Evolutionary conservation across 2,888 invertebrate species (phyloP), one percentile per base, ranked within the genome.

Genomic region (Biston betularia): DNA sequence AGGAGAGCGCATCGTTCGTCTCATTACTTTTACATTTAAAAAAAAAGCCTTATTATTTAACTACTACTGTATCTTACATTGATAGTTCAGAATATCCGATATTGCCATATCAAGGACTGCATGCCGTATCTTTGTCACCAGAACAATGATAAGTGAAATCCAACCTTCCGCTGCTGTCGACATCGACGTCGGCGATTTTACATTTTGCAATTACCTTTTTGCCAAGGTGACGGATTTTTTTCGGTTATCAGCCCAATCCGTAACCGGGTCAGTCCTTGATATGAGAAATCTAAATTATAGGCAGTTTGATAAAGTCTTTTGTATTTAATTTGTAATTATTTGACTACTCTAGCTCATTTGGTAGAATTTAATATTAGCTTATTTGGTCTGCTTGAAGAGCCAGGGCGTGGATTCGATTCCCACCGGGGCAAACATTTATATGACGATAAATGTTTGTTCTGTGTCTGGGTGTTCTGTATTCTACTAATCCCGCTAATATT

Each of bases 201-300:
- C 83, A 81, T 83, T 89, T 85, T 85, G 89, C 89, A 90, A 89
- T 78, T 75, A 79, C 83, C 83, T 83, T 45, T 58, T 58, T 42
- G 40, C 77, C 89, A 88, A 89, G 89, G 89, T 85, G 81, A 89
- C 79, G 75, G 79, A 58, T 58, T 84, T 83, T 81, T 84, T 80
- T 81, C 65, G 63, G 53, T 68, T 63, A 65, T 71, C 81, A 79
- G 81, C 74, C 81, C 48, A 10, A 1, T 35, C 73, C 80, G 79
- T 79, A 86, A 80, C 85, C 77, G 79, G 81, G 84, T 78, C 86
- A 83, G 78, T 82, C 84, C 86, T 85, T 84, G 78, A 71, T 53
- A 49, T 62, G 64, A 63, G 69, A 69, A 71, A 66, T 56, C 57
- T 54, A 49, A 65, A 57, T 58, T 70, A 70, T 45, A 15, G 35